A percentile compares a stretch with the other conserved stretches of the same genome.
Evolutionary conservation across 2,113 vertebrate genomes (phyloP).

Genomic region (Synodontis membranacea): DNA sequence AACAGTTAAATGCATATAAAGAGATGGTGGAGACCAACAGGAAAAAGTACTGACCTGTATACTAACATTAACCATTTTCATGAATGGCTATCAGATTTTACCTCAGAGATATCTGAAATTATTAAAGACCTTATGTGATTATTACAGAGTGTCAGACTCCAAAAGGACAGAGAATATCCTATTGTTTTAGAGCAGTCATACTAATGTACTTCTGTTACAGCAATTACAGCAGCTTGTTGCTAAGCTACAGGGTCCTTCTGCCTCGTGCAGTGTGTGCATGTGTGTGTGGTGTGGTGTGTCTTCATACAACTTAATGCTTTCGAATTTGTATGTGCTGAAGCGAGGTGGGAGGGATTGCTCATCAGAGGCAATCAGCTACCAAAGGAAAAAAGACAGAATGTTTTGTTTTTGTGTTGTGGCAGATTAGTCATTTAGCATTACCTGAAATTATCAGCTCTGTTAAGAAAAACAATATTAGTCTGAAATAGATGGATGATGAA

Average conservation of each 20-base stretch:
- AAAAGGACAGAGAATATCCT: constrained; percentile 47
- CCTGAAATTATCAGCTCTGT: constrained; percentile 16
- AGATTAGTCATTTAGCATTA: constrained; percentile 23
- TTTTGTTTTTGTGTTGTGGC: constrained; percentile 25
- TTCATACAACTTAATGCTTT: constrained; percentile 50
- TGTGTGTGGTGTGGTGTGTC: constrained; percentile 43
- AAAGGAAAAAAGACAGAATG: constrained; percentile 14
- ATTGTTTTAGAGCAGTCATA: constrained; percentile 62
- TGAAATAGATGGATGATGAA: constrained; percentile 9
- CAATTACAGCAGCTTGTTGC: constrained; percentile 68
- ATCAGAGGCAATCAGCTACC: constrained; percentile 42
- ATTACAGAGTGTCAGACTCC: constrained; percentile 36
- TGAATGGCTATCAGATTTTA: constrained; percentile 5
- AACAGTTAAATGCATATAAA: not conserved
- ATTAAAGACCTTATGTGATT: constrained; percentile 27
- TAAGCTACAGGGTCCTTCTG: constrained; percentile 63
- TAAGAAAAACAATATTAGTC: constrained; percentile 22
- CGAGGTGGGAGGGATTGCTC: constrained; percentile 40
- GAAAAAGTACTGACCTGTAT: not conserved
- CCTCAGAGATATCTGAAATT: constrained; percentile 9
- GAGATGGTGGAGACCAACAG: not conserved
- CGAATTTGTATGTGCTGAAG: constrained; percentile 49
- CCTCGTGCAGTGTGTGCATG: constrained; percentile 53
- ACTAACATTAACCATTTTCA: constrained; percentile 14
- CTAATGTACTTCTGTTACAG: constrained; percentile 62